Percentiles rank a stretch among this genome's conserved stretches.
Conservation (phyloP, 2,888 invertebrate genomes). For the Cryptocephalus primarius region DNA sequence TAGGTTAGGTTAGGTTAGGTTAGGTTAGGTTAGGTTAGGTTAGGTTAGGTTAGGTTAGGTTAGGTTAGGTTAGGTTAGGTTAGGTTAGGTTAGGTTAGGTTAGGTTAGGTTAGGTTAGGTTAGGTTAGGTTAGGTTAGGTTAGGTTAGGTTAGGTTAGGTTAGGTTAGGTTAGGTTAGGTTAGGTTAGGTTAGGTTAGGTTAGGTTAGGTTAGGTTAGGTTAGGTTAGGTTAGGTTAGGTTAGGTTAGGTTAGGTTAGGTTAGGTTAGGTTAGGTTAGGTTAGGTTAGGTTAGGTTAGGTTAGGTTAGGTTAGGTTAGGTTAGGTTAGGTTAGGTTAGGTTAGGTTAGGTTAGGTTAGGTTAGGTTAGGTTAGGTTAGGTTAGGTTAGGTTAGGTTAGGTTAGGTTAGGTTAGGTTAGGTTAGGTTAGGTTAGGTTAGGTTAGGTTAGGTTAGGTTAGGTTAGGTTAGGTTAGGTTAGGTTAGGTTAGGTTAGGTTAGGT, state of each 20-base stretch:
- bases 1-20: constrained; percentile 1
- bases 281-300: constrained; percentile 14
- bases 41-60: constrained; percentile 6
- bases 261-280: constrained; percentile 8
- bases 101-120: constrained; percentile 8
- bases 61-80: too few species aligned
- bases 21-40: constrained; percentile 4
- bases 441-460: background rate
- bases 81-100: too few species aligned
- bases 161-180: constrained; percentile 7
- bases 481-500: background rate
- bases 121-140: constrained; percentile 13
- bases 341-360: too few species aligned
- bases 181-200: constrained; percentile 2
- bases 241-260: constrained; percentile 9
- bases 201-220: constrained; percentile 2
- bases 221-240: constrained; percentile 6
- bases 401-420: constrained; percentile 8
- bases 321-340: constrained; percentile 4
- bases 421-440: background rate
- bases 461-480: background rate
- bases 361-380: constrained; percentile 7
- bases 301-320: constrained; percentile 11
- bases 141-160: constrained; percentile 15
- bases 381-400: constrained; percentile 7